Evolutionary conservation across 2,113 vertebrate species (phyloP), one percentile per base, ranked within the genome.

Genomic region (Candoia aspera): DNA sequence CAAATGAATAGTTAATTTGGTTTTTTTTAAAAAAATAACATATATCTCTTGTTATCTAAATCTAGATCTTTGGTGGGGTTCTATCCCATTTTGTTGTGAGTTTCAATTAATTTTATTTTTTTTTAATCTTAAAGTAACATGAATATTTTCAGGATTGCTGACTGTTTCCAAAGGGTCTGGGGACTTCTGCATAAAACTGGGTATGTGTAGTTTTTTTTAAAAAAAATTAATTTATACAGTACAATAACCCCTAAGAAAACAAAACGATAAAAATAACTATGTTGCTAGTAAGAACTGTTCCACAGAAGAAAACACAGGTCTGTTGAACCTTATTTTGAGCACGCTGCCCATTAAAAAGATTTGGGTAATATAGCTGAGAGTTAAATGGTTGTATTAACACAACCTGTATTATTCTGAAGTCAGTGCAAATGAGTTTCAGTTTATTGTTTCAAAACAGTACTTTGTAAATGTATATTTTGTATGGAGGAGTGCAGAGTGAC

Each of bases 171-270:
- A 90, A 92, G 85, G 83, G 92, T 68, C 73, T 53, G 91, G 73
- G 13, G 88, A 4, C 6, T 19, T 49, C 42, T 95, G 89, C 88
- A 68, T 90, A 87, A 92, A 0, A 0, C 59, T 64, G n/a, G 96
- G 97, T 97, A 97, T 6, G 96, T 97, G 95, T 21, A 59, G 10
- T 5, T 21, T 87, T 95, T 93, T 92, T 68, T 86, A 19, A 9
- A 46, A 21, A 91, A 54, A 19, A 0, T 29, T 92, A 42, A 79
- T 42, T 42, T 37, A 79, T 79, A 42, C 9, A 21, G 33, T 79
- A 79, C 21, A 79, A 79, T 79, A 42, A 8, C 19, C 8, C 42
- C 19, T 54, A 88, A 84, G 42, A 84, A 88, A 58, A 1, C 5
- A 33, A 17, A 84, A 6, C 2, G 57, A 33, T 9, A 26, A 68